These are phyloP conservation scores for Xanthorhoe spadicearia DNA, from an alignment of 2,888 invertebrate genomes.

Conservation along the genomic window DNA sequence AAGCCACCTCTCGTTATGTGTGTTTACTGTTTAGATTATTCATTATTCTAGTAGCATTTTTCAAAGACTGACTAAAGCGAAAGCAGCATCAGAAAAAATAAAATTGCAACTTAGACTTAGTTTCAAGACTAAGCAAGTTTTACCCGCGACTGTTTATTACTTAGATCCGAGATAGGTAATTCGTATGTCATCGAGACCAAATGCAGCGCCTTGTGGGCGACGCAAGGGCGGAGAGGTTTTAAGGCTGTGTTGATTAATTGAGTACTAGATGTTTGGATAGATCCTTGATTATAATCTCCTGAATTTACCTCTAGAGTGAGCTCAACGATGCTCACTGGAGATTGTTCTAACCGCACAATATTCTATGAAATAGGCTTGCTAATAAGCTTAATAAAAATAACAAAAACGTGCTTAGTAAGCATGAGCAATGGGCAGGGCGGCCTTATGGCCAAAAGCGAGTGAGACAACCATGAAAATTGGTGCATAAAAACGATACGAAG, in stretches of 20 bases:
- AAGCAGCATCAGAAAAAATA: no score
- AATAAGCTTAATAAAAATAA: no score
- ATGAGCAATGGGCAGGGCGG: no score
- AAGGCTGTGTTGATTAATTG: conserved; percentile 21
- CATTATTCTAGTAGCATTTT: not conserved
- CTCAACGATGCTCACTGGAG: no score
- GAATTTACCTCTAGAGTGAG: no score
- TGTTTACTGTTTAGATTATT: conserved; percentile 11
- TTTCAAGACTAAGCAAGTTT: not conserved
- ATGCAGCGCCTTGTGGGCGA: conserved; percentile 46
- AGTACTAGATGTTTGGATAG: conserved; percentile 10
- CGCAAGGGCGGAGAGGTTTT: conserved; percentile 45
- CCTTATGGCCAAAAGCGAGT: no score
- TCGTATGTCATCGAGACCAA: conserved; percentile 33
- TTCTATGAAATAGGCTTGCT: no score
- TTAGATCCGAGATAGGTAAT: not conserved
- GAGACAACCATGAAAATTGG: no score
- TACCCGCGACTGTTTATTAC: conserved; percentile 7
- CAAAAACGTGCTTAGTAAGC: no score
- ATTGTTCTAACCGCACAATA: no score
- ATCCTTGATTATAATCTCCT: conserved; percentile 21
- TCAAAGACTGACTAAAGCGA: not conserved
- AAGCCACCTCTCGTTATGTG: conserved; percentile 6
- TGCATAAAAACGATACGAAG: no score
- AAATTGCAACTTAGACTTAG: not conserved